phyloP scores from a whole-genome alignment of 2,888 invertebrate species.

The Salpingus planirostris region DNA sequence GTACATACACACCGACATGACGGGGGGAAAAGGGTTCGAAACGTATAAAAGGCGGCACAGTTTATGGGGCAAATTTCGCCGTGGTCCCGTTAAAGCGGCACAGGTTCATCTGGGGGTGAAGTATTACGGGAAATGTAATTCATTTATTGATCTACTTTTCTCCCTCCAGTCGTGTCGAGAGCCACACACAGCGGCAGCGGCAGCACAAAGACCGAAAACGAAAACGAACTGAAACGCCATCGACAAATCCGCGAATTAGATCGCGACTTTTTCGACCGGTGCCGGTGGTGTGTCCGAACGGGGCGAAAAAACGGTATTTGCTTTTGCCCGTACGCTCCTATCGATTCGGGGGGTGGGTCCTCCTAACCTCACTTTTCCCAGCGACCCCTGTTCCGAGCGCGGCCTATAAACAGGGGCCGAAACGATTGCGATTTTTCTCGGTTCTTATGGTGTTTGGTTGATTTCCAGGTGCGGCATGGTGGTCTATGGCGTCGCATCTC shows the following conservation, averaged over 20 bases:
- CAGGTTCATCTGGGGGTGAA: conserved; percentile 32
- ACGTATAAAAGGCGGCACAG: too few relatives aligned
- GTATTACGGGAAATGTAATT: conserved; percentile 40
- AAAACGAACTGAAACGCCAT: too few relatives aligned
- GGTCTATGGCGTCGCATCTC: conserved; percentile 83
- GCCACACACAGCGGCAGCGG: too few relatives aligned
- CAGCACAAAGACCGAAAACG: conserved; percentile 27
- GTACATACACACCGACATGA: too few relatives aligned
- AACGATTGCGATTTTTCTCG: not conserved
- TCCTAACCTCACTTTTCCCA: conserved; percentile 12
- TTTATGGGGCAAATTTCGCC: too few relatives aligned
- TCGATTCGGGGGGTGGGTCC: too few relatives aligned
- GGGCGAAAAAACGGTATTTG: too few relatives aligned
- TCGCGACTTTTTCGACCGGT: conserved; percentile 1
- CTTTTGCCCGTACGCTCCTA: conserved; percentile 7
- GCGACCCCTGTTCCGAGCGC: too few relatives aligned
- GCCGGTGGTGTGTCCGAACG: not conserved
- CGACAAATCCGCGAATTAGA: too few relatives aligned
- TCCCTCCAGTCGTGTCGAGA: conserved; percentile 26
- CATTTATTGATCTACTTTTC: conserved; percentile 43
- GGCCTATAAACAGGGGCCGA: not conserved
- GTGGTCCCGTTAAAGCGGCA: conserved; percentile 8
- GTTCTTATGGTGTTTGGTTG: not conserved
- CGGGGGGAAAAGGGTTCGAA: too few relatives aligned
- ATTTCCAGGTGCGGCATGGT: conserved; percentile 71